Conservation (phyloP, 2,113 vertebrate genomes). For the Charadrius vociferus region DNA sequence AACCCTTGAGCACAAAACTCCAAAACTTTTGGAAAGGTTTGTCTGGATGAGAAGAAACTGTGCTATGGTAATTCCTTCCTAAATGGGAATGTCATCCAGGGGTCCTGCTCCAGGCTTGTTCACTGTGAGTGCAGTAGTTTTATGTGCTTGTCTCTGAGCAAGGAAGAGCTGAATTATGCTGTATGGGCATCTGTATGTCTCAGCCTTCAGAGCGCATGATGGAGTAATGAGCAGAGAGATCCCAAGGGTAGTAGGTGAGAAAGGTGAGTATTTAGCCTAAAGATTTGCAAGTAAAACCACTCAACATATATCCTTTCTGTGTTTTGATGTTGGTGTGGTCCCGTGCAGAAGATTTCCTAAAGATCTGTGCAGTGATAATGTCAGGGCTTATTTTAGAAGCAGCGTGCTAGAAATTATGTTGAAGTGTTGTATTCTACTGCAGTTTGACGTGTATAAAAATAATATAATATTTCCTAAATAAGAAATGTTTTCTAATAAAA, state of each 20-base stretch:
- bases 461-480: neutral
- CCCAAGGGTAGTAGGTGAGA: accelerated
- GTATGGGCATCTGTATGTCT: neutral
- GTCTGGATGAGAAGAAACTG: neutral
- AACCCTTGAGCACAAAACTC: neutral
- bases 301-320: neutral
- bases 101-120: neutral
- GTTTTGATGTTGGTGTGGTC: neutral
- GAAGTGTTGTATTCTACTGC: neutral
- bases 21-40: neutral
- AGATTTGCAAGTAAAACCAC: neutral
- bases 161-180: neutral
- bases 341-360: neutral
- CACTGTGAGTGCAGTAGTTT: accelerated
- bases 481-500: neutral
- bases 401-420: neutral
- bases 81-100: neutral
- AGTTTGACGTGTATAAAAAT: neutral
- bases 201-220: neutral
- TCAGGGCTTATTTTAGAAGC: neutral
- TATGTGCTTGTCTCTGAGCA: neutral
- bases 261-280: neutral
- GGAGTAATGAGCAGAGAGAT: neutral
- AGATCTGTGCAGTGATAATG: neutral
- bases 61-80: neutral